Percentiles rank a stretch among this genome's conserved stretches.
These are phyloP conservation scores for Polypterus bichir DNA, from an alignment of 2,113 vertebrate species.

Conservation along the genomic window DNA sequence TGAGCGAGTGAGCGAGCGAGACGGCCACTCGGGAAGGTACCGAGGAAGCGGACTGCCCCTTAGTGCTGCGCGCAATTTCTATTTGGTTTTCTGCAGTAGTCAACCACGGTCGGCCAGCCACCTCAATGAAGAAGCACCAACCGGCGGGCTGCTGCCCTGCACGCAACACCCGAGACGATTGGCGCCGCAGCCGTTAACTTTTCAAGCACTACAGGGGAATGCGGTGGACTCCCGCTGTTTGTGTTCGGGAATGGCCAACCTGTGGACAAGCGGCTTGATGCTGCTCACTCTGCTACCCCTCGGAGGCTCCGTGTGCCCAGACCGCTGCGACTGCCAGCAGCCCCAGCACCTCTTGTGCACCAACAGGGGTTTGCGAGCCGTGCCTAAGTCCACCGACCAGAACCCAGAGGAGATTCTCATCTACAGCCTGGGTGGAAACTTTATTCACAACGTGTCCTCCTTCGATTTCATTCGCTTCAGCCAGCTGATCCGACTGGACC, in stretches of 20 bases:
- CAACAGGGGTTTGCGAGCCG: slow-evolving; percentile 72
- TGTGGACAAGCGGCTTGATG: slow-evolving; percentile 36
- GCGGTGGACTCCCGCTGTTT: slow-evolving; percentile 6
- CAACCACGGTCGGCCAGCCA: background rate
- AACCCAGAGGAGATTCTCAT: slow-evolving; percentile 59
- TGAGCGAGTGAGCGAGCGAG: slow-evolving; percentile 23
- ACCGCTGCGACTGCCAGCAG: slow-evolving; percentile 81
- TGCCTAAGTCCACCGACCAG: slow-evolving; percentile 51
- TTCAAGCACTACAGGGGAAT: slow-evolving; percentile 22
- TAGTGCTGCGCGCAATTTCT: slow-evolving; percentile 6
- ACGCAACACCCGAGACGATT: background rate
- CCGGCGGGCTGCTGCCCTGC: background rate
- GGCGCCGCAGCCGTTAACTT: background rate
- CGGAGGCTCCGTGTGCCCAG: slow-evolving; percentile 58
- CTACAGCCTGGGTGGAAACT: slow-evolving; percentile 85
- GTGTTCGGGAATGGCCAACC: slow-evolving; percentile 43
- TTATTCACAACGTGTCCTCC: slow-evolving; percentile 74
- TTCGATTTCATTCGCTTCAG: slow-evolving; percentile 66
- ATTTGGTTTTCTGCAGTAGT: slow-evolving; percentile 13
- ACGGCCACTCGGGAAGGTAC: slow-evolving; percentile 24
- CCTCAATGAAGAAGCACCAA: slow-evolving; percentile 1
- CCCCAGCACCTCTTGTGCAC: slow-evolving; percentile 77
- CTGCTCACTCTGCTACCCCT: slow-evolving; percentile 36
- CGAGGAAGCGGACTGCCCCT: slow-evolving; percentile 8
- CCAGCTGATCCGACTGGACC: slow-evolving; percentile 66